Evolutionary conservation across 2,888 invertebrate species (phyloP).

Genomic region (Drosophila demipolita): DNA sequence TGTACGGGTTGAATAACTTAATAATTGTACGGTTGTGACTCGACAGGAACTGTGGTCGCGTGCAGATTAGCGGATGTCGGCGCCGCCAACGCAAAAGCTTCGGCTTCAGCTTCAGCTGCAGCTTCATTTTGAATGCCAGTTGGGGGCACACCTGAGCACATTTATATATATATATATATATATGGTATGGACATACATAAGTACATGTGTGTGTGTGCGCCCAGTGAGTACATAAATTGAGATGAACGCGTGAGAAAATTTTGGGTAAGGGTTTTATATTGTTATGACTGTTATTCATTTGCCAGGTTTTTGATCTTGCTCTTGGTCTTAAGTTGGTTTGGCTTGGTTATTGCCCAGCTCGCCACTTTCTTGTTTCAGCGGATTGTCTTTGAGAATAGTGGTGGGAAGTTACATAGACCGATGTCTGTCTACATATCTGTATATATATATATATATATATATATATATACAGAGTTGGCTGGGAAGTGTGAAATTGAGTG

Average conservation of each 20-base stretch:
- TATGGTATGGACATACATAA: not conserved
- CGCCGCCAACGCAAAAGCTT: conserved; percentile 51
- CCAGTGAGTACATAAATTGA: conserved; percentile 66
- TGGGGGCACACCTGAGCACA: conserved; percentile 22
- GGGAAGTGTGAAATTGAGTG: conserved; percentile 71
- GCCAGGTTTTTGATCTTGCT: conserved; percentile 31
- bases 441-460: not conserved
- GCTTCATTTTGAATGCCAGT: not conserved
- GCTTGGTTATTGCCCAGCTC: conserved; percentile 52
- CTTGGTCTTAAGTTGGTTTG: conserved; percentile 27
- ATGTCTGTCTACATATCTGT: not conserved
- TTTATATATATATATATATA: not conserved
- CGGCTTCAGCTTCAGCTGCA: conserved; percentile 5
- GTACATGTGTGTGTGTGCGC: conserved; percentile 21
- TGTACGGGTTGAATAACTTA: conserved; percentile 45
- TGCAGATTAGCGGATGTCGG: conserved; percentile 62
- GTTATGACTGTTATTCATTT: conserved; percentile 56
- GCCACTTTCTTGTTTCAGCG: conserved; percentile 61
- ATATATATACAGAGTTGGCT: conserved; percentile 23
- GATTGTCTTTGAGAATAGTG: conserved; percentile 22
- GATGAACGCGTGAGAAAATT: conserved; percentile 79
- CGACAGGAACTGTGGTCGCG: conserved; percentile 64
- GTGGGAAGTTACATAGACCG: conserved; percentile 51
- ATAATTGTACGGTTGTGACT: conserved; percentile 28
- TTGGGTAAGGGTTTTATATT: conserved; percentile 54